phyloP scores from a whole-genome alignment of 2,113 vertebrate species.

The Willisornis vidua region DNA sequence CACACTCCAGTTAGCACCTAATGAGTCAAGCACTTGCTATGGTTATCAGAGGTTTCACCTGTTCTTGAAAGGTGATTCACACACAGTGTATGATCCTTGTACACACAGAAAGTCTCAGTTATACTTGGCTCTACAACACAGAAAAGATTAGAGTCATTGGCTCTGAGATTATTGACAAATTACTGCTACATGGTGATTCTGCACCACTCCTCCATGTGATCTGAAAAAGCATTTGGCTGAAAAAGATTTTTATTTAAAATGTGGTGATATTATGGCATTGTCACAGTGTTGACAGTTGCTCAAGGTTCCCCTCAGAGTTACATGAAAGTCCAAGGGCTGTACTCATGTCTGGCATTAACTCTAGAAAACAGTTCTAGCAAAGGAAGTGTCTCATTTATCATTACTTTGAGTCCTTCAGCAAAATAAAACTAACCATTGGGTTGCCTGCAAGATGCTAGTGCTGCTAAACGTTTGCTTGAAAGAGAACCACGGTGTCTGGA shows the following conservation, averaged over 20 bases:
- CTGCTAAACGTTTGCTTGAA: not conserved
- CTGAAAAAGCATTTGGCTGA: not conserved
- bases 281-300: not conserved
- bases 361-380: not conserved
- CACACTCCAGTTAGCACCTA: not conserved
- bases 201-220: accelerated
- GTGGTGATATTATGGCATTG: not conserved
- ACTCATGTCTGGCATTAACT: accelerated
- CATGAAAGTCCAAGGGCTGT: not conserved
- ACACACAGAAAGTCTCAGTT: not conserved
- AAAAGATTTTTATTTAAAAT: not conserved
- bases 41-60: not conserved
- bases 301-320: not conserved
- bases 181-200: not conserved
- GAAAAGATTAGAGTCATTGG: not conserved
- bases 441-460: not conserved
- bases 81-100: not conserved
- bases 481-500: not conserved
- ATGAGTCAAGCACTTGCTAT: not conserved
- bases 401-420: not conserved
- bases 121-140: not conserved
- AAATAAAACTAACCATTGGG: not conserved
- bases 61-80: not conserved
- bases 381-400: not conserved
- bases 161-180: not conserved